Evolutionary conservation across 2,888 invertebrate species (phyloP).

Genomic region (Hylaea fasciaria): DNA sequence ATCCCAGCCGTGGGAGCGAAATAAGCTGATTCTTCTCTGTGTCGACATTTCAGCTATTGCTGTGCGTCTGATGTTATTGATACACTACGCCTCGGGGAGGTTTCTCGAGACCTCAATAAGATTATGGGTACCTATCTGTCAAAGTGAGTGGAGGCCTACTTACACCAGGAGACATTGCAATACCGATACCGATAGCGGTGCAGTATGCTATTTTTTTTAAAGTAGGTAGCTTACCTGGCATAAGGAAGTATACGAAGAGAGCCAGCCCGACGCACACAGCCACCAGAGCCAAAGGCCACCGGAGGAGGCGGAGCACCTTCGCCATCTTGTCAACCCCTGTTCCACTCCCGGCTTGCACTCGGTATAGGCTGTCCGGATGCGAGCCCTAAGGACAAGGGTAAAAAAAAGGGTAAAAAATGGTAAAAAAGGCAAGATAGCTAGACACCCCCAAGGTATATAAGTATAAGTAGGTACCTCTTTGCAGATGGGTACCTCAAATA

Average conservation of each 20-base stretch:
- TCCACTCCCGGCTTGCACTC: slow-evolving; percentile 62
- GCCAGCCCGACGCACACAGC: slow-evolving; percentile 77
- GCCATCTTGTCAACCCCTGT: slow-evolving; percentile 58
- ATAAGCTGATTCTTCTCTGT: too few species aligned
- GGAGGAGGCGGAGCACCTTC: slow-evolving; percentile 67
- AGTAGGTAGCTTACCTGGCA: slow-evolving; percentile 70
- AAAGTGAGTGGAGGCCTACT: too few species aligned
- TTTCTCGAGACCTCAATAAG: too few species aligned
- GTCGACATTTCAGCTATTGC: too few species aligned
- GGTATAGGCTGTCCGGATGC: slow-evolving; percentile 80
- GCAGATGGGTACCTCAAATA: too few species aligned
- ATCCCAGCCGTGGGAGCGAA: too few species aligned
- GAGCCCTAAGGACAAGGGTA: slow-evolving; percentile 71
- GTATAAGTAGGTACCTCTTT: too few species aligned
- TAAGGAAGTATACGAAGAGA: slow-evolving; percentile 79
- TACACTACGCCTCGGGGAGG: too few species aligned
- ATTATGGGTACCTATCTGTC: too few species aligned
- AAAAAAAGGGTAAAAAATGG: slow-evolving; percentile 7
- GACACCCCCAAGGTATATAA: too few species aligned
- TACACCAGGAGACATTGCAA: too few species aligned
- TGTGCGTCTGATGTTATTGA: too few species aligned
- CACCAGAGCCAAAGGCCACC: slow-evolving; percentile 79
- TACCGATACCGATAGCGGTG: not conserved
- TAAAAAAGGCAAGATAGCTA: not conserved
- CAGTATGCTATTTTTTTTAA: not conserved